These are phyloP conservation scores for Polydesmus complanatus DNA, from an alignment of 2,888 invertebrate genomes.

Conservation along the genomic window DNA sequence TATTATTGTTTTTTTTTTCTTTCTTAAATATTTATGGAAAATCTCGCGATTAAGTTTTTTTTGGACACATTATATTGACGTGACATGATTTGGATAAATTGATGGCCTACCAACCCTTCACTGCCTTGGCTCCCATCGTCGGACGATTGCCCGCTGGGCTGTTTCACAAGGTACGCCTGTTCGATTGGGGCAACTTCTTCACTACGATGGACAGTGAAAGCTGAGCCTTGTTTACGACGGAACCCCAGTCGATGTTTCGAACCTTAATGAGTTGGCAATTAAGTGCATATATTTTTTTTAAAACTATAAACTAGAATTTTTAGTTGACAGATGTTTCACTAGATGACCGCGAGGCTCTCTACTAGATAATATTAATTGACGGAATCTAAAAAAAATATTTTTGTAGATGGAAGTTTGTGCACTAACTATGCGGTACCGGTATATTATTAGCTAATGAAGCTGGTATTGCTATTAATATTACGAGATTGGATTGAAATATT, in stretches of 20 bases:
- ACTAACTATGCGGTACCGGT: no score
- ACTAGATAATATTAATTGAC: no score
- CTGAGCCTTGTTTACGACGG: slow-evolving; percentile 57
- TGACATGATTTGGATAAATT: neutral
- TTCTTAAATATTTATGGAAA: no score
- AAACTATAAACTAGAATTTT: neutral
- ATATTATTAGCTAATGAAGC: no score
- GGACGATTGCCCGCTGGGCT: slow-evolving; percentile 80
- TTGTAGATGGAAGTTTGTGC: no score
- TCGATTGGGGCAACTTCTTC: slow-evolving; percentile 91
- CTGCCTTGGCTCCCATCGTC: slow-evolving; percentile 50
- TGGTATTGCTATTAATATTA: no score
- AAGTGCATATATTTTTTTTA: neutral
- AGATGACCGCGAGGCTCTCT: no score
- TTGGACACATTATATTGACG: neutral
- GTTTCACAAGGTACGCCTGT: slow-evolving; percentile 49
- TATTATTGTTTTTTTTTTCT: no score
- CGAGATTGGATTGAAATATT: no score
- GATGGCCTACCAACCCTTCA: slow-evolving; percentile 17
- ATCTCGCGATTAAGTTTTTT: no score
- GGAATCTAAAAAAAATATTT: no score
- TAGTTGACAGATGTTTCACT: no score
- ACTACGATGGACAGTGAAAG: slow-evolving; percentile 94
- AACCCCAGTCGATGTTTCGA: slow-evolving; percentile 45
- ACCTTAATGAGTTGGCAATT: slow-evolving; percentile 39